Conservation (phyloP, 1,140 invertebrate genomes). For the Drosophila auraria region DNA sequence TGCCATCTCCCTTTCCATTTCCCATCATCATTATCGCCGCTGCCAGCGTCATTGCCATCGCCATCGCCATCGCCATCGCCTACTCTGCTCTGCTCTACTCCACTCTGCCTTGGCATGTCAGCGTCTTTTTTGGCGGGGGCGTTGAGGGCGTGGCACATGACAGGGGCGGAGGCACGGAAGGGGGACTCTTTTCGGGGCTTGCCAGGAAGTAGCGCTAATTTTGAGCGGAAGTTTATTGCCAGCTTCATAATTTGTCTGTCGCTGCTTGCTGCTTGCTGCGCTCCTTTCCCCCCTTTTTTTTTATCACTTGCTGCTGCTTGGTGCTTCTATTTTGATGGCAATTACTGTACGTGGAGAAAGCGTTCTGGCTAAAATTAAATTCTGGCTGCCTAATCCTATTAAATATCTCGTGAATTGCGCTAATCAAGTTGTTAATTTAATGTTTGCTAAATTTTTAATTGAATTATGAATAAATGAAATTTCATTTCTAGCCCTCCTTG, state of each 20-base stretch:
- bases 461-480: slow-evolving; percentile 68
- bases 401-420: slow-evolving; percentile 74
- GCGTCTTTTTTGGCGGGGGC: slow-evolving; percentile 27
- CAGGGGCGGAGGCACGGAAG: slow-evolving; percentile 2
- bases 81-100: slow-evolving; percentile 10
- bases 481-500: slow-evolving; percentile 18
- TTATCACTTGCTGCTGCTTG: slow-evolving; percentile 38
- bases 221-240: slow-evolving; percentile 76
- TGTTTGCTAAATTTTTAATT: slow-evolving; percentile 74
- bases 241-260: slow-evolving; percentile 74
- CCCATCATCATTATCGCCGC: slow-evolving; percentile 34
- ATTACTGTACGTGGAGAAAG: slow-evolving; percentile 36
- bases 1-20: slow-evolving; percentile 16
- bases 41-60: slow-evolving; percentile 32
- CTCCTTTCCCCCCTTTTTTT: slow-evolving; percentile 10
- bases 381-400: slow-evolving; percentile 65
- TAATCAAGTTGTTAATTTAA: slow-evolving; percentile 75
- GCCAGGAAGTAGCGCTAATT: slow-evolving; percentile 75
- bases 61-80: slow-evolving; percentile 39
- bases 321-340: slow-evolving; percentile 57
- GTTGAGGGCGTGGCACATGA: slow-evolving; percentile 12
- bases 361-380: slow-evolving; percentile 59
- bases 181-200: slow-evolving; percentile 59
- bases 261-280: slow-evolving; percentile 20
- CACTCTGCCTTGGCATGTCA: slow-evolving; percentile 31